Evolutionary conservation across 92 coral and sea anemone genomes (phyloP), one percentile per base, ranked within the genome.

Genomic region (Parazoanthus swiftii): DNA sequence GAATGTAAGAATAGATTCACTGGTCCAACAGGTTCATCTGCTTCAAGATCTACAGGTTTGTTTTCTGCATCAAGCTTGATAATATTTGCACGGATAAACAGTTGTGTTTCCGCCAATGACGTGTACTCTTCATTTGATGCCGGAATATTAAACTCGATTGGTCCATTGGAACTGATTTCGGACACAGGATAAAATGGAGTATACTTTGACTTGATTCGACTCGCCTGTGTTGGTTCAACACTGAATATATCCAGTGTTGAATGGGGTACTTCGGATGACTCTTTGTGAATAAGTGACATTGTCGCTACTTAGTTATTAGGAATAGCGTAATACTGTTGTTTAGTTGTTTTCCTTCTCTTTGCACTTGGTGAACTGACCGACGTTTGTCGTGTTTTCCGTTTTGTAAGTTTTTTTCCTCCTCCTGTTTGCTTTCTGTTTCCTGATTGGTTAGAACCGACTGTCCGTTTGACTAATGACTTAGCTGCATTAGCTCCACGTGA

Each of bases 1-100:
- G 89, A 38, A 29, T 90, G 87, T 13, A 87, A 33, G 59, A 88
- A 85, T 25, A 91, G 80, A 35, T 82, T 91, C 73, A 51, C 83
- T 0, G 78, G 90, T 6, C 86, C 93, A 0, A 91, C 91, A 50
- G 89, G 37, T 7, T 29, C 74, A 76, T 80, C 85, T 35, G 38
- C 25, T 11, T 35, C 25, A 1, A 74, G 5, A 74, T 74, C 46
- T 74, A 8, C 26, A 1, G 21, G 18, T 1, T 58, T 58, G 65
- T 58, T 58, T 58, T 58, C 21, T 58, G 21, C 65, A 14, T 58
- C 20, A 13, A 58, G 65, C 4, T 58, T 58, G 65, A 58, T 16
- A 58, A 58, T 5, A 0, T 58, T 58, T 58, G 20, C 65, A 58
- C 20, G 65, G 1, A 58, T 5, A 58, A 58, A 58, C 65, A 58